Percentiles rank a stretch among this genome's conserved stretches.
Conservation (phyloP, 1,140 invertebrate species). For the Archivesica marissinica region DNA sequence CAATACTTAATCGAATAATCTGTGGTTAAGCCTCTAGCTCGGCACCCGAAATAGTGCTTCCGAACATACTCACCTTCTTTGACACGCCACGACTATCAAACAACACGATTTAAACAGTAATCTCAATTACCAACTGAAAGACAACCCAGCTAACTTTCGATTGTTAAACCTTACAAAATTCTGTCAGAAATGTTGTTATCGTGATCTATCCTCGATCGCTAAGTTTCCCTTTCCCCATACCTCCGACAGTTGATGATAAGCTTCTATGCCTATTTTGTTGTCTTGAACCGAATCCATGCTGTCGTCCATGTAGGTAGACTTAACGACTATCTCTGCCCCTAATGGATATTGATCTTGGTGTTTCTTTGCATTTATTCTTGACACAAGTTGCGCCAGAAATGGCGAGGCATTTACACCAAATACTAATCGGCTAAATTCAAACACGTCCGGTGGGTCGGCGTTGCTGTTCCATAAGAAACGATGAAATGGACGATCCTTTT, state of each 20-base stretch:
- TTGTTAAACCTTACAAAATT: too few species aligned
- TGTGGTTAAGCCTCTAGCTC: too few species aligned
- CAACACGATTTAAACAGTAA: too few species aligned
- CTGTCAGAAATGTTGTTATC: too few species aligned
- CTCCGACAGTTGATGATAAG: conserved; percentile 35
- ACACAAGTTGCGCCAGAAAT: conserved; percentile 52
- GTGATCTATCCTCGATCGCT: too few species aligned
- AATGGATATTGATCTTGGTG: conserved; percentile 10
- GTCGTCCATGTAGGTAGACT: conserved; percentile 63
- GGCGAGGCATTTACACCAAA: conserved; percentile 59
- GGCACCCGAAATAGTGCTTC: too few species aligned
- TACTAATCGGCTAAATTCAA: conserved; percentile 52
- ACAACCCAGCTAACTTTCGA: too few species aligned
- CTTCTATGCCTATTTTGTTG: conserved; percentile 30
- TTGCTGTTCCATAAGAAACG: conserved; percentile 45
- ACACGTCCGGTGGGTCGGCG: not conserved
- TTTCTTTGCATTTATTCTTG: conserved; percentile 10
- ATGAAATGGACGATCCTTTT: conserved; percentile 32
- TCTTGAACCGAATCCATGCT: conserved; percentile 53
- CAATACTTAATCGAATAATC: too few species aligned
- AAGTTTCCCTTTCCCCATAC: conserved; percentile 59
- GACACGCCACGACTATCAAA: too few species aligned
- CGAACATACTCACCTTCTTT: too few species aligned
- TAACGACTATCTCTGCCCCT: conserved; percentile 52
- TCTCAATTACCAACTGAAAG: too few species aligned